Percentiles rank a stretch among this genome's conserved stretches.
These are phyloP conservation scores for Encarsia formosa DNA, from an alignment of 2,888 invertebrate species.

Conservation along the genomic window DNA sequence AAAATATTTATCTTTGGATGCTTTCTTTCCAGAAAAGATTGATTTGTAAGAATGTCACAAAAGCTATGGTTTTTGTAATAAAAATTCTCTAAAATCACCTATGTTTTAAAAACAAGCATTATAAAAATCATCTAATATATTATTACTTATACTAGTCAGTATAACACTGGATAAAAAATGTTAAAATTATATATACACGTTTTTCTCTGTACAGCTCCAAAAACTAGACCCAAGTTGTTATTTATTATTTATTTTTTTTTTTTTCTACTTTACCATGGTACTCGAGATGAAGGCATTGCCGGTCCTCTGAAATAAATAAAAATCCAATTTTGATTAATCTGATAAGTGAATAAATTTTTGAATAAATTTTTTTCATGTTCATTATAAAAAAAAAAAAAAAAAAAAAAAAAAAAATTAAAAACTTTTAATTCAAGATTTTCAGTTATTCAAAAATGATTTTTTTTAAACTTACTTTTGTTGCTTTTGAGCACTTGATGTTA, in stretches of 20 bases:
- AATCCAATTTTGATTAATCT: too few relatives aligned
- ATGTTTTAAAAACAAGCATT: constrained; percentile 17
- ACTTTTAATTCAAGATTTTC: constrained; percentile 8
- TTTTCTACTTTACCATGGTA: constrained; percentile 40
- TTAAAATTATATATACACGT: constrained; percentile 28
- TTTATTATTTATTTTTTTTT: constrained; percentile 5
- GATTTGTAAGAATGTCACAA: background rate
- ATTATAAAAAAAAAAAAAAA: too few relatives aligned
- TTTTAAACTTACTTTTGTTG: constrained; percentile 39
- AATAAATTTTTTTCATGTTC: too few relatives aligned
- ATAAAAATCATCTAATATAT: constrained; percentile 12
- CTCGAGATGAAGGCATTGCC: constrained; percentile 35
- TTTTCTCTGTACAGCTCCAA: constrained; percentile 22
- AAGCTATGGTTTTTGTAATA: constrained; percentile 5
- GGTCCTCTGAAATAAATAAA: constrained; percentile 36
- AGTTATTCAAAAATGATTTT: constrained; percentile 3
- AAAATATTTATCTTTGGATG: too few relatives aligned
- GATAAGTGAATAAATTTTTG: too few relatives aligned
- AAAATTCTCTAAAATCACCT: constrained; percentile 1
- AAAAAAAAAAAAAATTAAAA: constrained; percentile 6
- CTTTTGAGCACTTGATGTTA: constrained; percentile 30
- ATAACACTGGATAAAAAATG: constrained; percentile 17
- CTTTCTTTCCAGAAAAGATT: constrained; percentile 16
- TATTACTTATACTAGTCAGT: constrained; percentile 3
- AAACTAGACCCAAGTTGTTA: constrained; percentile 18